Conservation (phyloP, 2,113 vertebrate species). For the Taxidea taxus region DNA sequence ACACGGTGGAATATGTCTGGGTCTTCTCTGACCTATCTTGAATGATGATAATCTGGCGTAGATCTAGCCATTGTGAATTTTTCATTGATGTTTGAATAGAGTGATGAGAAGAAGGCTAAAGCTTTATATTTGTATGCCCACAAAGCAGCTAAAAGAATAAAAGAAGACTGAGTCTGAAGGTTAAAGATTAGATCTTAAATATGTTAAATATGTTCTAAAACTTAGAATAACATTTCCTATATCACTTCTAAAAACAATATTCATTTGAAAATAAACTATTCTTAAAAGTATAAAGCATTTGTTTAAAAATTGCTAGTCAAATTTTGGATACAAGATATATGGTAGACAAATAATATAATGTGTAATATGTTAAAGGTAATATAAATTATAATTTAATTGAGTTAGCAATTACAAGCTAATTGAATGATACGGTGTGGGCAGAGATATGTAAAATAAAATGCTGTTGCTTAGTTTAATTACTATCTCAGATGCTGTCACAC, state of each 20-base stretch:
- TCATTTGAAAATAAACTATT: neutral
- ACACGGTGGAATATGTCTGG: neutral
- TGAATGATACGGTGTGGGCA: conserved; percentile 54
- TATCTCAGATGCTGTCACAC: conserved; percentile 54
- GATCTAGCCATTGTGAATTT: neutral
- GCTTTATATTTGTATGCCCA: neutral
- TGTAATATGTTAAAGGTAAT: conserved; percentile 6
- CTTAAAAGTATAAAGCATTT: neutral
- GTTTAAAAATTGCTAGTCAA: conserved; percentile 39
- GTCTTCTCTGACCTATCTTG: neutral
- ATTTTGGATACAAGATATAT: conserved; percentile 60
- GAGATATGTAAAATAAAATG: conserved; percentile 69
- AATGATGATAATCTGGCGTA: neutral
- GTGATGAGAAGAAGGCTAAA: neutral
- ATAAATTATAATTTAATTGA: conserved; percentile 77
- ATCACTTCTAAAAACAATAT: neutral
- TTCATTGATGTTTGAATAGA: neutral
- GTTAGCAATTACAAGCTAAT: conserved; percentile 75
- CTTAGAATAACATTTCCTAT: neutral
- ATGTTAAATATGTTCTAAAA: neutral
- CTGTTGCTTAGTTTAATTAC: conserved; percentile 61
- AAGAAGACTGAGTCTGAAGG: neutral
- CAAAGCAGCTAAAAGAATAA: neutral
- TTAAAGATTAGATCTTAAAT: neutral
- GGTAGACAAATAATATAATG: conserved; percentile 64